Percentiles rank a stretch among this genome's conserved stretches.
Conservation (phyloP, 2,888 invertebrate species). For the Heliconius charithonia region DNA sequence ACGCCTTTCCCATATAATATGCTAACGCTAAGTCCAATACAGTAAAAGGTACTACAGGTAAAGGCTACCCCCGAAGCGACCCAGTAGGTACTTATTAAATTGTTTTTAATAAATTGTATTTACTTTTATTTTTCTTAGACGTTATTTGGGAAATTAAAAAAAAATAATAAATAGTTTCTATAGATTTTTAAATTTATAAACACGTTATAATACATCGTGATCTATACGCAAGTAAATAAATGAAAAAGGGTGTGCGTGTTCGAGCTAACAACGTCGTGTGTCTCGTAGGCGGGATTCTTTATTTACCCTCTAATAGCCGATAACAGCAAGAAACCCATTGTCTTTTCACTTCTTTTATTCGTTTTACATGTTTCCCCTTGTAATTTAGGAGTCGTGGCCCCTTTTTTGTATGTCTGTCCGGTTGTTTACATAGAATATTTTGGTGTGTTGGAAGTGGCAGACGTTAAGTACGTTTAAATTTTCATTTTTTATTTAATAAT, state of each 20-base stretch:
- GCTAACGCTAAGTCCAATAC: not conserved
- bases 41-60: not conserved
- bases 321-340: conserved; percentile 57
- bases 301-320: conserved; percentile 66
- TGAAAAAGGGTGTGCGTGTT: conserved; percentile 58
- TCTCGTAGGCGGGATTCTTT: conserved; percentile 67
- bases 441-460: not conserved
- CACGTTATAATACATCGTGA: not conserved
- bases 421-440: conserved; percentile 49
- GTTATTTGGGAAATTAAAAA: too few species aligned
- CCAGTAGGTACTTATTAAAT: too few species aligned
- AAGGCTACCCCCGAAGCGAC: too few species aligned
- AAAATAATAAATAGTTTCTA: too few species aligned
- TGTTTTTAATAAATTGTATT: too few species aligned
- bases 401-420: conserved; percentile 63
- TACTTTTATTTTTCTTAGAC: too few species aligned
- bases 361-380: conserved; percentile 58
- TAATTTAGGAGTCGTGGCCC: conserved; percentile 65
- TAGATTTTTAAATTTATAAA: not conserved
- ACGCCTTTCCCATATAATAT: conserved; percentile 13
- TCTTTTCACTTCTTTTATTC: conserved; percentile 60
- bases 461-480: not conserved
- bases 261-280: conserved; percentile 51
- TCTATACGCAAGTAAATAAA: conserved; percentile 12
- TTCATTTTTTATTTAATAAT: not conserved